Evolutionary conservation across 2,888 invertebrate species (phyloP).

Genomic region (Oxyteleia sp.): DNA sequence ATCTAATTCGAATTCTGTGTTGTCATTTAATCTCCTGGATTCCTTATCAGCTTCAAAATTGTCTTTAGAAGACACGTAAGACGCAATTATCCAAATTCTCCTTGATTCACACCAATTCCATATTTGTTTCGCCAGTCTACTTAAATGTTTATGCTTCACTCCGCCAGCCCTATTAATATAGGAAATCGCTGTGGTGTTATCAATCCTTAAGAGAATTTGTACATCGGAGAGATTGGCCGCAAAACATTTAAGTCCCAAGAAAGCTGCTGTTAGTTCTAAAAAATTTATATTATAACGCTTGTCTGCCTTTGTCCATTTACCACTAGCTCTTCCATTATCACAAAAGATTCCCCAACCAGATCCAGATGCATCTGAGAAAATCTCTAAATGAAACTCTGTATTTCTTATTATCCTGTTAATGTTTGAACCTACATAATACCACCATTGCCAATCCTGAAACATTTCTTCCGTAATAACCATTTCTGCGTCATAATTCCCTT

Average conservation of each 20-base stretch:
- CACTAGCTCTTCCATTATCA: constrained; percentile 28
- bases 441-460: constrained; percentile 57
- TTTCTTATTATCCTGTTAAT: constrained; percentile 32
- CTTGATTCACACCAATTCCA: constrained; percentile 61
- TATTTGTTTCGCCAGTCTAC: constrained; percentile 48
- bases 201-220: constrained; percentile 67
- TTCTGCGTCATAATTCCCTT: constrained; percentile 27
- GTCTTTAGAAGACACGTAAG: constrained; percentile 50
- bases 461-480: constrained; percentile 41
- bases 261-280: constrained; percentile 69
- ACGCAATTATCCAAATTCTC: constrained; percentile 60
- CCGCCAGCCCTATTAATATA: constrained; percentile 64
- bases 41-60: constrained; percentile 55
- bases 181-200: constrained; percentile 67
- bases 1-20: constrained; percentile 57
- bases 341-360: constrained; percentile 62
- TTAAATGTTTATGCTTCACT: constrained; percentile 48
- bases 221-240: constrained; percentile 18
- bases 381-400: constrained; percentile 48
- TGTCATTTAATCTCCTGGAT: constrained; percentile 44
- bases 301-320: constrained; percentile 49
- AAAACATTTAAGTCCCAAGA: constrained; percentile 68
- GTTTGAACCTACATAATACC: constrained; percentile 28
- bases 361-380: constrained; percentile 67
- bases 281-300: constrained; percentile 58